Base-by-base conservation (phyloP, 2,113 vertebrate genomes). In the Pimephales promelas region DNA sequence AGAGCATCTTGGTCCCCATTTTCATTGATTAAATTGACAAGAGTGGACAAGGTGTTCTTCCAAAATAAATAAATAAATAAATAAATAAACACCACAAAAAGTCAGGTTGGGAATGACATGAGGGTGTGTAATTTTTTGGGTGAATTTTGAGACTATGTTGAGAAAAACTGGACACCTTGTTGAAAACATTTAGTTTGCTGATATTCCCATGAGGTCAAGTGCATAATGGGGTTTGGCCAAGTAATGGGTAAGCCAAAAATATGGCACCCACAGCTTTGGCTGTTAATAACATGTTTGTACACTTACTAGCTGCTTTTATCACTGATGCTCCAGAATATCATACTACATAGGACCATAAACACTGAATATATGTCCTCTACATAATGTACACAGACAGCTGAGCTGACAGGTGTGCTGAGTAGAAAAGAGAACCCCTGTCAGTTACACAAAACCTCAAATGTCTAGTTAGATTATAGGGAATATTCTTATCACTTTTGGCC, bases 401-500 rank as follows among this genome's bases (percentile, higher is more conserved):
- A 47, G 18, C 72, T 81, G 43, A 68, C 78, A 81, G 82, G 61
- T 81, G 62, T 57, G 62, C 52, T 8, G 81, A 28, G 47, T 64
- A 40, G 76, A 74, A 77, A 86, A 79, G 31, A 66, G 40, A 86
- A 70, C 52, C 59, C 59, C 22, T 52, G 45, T 81, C 20, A 36
- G 43, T 81, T 68, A 34, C 20, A 81, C 34, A 56, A 81, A 66
- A 28, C 28, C 61, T 52, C 20, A 36, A 70, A 81, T 54, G 47
- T 81, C 31, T 47, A 54, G 79, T 70, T 56, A 68, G 62, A 81
- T 81, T 70, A 68, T 2, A 24, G 28, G 1, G 6, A 40, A 81
- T 71, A 66, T 82, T 77, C 81, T 54, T 75, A 78, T 81, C 40
- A 56, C 24, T 81, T 59, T 47, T 76, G 82, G 56, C 80, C 62